Percentiles rank a stretch among this genome's conserved stretches.
These are phyloP conservation scores for Tanaodytes sp. DNA, from an alignment of 2,888 invertebrate species.

Conservation along the genomic window DNA sequence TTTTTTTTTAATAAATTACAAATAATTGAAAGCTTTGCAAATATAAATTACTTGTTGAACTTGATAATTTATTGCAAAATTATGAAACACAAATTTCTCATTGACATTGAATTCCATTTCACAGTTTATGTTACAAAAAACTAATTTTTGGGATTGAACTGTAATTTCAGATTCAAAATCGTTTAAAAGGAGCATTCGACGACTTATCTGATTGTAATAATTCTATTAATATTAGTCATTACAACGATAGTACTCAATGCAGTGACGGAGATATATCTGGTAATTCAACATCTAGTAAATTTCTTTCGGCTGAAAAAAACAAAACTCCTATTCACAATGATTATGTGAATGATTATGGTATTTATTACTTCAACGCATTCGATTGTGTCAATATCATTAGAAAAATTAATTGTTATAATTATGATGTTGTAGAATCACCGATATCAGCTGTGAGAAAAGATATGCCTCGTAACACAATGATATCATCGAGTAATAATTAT, in stretches of 20 bases:
- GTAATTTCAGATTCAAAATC: conserved; percentile 76
- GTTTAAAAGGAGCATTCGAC: conserved; percentile 80
- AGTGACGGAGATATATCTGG: conserved; percentile 56
- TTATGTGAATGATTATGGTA: conserved; percentile 48
- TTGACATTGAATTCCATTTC: too few relatives aligned
- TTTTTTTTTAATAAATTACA: too few relatives aligned
- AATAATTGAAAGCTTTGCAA: too few relatives aligned
- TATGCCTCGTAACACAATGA: conserved; percentile 56
- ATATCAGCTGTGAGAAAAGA: conserved; percentile 60
- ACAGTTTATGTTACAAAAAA: too few relatives aligned
- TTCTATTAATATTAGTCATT: conserved; percentile 75
- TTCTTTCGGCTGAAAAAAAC: conserved; percentile 50
- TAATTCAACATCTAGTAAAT: conserved; percentile 38
- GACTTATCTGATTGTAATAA: conserved; percentile 79
- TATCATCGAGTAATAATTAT: conserved; percentile 56
- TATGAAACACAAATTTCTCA: too few relatives aligned
- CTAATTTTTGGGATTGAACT: too few relatives aligned
- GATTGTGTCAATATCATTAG: neutral
- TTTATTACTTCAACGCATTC: neutral
- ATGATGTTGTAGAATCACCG: conserved; percentile 26
- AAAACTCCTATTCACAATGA: conserved; percentile 63
- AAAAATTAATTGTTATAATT: neutral
- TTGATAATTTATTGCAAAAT: too few relatives aligned
- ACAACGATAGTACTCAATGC: conserved; percentile 60
- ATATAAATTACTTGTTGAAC: too few relatives aligned